These are phyloP conservation scores for Sturnus vulgaris DNA, from an alignment of 2,113 vertebrate species.

Conservation along the genomic window DNA sequence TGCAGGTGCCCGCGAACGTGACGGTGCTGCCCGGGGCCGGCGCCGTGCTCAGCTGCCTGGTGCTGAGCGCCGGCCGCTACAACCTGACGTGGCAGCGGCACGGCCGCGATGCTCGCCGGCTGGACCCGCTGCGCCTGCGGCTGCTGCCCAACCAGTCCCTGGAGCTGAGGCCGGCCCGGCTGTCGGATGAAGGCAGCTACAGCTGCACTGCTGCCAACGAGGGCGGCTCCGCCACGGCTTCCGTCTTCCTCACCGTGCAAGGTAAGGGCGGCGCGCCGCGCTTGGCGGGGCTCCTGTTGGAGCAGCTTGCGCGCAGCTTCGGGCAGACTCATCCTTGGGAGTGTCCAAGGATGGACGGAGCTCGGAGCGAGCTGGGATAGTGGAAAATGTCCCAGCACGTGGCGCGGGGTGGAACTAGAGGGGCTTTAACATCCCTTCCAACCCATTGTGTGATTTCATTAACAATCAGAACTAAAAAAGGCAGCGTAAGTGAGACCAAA, in stretches of 20 bases:
- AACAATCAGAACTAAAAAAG: neutral
- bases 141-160: conserved; percentile 81
- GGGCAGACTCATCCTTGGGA: neutral
- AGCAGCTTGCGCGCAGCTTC: rapidly evolving
- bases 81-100: conserved; percentile 90
- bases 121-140: conserved; percentile 64
- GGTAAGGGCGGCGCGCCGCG: conserved; percentile 57
- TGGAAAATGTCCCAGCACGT: neutral
- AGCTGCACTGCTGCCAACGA: conserved; percentile 81
- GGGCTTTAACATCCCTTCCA: too few species aligned
- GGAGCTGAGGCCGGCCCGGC: conserved; percentile 74
- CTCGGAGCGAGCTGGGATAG: neutral
- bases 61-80: conserved; percentile 81
- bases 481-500: neutral
- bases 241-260: conserved; percentile 85
- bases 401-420: rapidly evolving
- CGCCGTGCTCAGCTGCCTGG: conserved; percentile 82
- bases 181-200: conserved; percentile 81
- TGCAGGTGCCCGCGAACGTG: conserved; percentile 78
- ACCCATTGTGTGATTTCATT: neutral
- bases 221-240: conserved; percentile 76
- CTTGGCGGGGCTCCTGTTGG: rapidly evolving
- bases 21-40: conserved; percentile 76
- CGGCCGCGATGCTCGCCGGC: conserved; percentile 64
- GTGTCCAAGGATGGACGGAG: rapidly evolving